Evolutionary conservation across 2,888 invertebrate species (phyloP).

Genomic region (Macrosiphum euphorbiae): DNA sequence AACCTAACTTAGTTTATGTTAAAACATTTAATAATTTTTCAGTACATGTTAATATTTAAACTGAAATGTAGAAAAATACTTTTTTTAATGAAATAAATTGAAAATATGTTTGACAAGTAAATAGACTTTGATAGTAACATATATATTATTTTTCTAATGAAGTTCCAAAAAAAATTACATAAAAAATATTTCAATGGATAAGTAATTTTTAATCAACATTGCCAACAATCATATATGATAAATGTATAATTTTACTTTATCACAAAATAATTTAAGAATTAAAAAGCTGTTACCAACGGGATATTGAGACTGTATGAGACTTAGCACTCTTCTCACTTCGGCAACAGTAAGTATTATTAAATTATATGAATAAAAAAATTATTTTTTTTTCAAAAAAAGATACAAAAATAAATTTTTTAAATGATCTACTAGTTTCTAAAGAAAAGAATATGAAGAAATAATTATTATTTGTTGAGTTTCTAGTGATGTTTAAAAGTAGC

Average conservation of each 20-base stretch:
- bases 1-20: background rate
- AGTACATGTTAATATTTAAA: background rate
- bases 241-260: background rate
- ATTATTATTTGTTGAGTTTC: background rate
- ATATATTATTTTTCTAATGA: background rate
- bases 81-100: background rate
- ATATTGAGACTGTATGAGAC: background rate
- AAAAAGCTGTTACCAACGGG: background rate
- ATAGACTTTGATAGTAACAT: background rate
- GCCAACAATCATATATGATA: background rate
- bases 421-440: background rate
- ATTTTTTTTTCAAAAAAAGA: background rate
- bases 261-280: background rate
- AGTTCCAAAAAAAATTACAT: background rate
- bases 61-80: background rate
- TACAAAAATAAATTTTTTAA: background rate
- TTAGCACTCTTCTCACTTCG: background rate
- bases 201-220: background rate
- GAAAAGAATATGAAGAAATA: background rate
- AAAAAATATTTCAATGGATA: background rate
- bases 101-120: background rate
- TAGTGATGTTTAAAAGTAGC: background rate
- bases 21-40: background rate
- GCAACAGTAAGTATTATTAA: background rate
- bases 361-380: background rate